Evolutionary conservation across 2,888 invertebrate species (phyloP).

Genomic region (Drosophila nigricruria): DNA sequence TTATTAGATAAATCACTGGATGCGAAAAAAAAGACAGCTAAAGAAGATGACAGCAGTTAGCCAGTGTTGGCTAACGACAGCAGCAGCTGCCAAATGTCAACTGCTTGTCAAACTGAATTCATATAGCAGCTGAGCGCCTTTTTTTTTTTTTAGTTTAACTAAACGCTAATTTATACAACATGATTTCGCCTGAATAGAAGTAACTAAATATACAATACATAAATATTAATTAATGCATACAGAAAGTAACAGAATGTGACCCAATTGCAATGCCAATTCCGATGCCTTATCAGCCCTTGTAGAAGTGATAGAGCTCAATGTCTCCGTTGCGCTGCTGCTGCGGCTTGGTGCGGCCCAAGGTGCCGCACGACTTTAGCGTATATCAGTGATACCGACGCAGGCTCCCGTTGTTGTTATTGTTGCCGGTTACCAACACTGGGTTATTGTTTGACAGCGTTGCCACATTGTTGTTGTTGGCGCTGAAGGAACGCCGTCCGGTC

Average conservation of each 20-base stretch:
- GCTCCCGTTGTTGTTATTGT: slow-evolving; percentile 79
- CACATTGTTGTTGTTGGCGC: slow-evolving; percentile 68
- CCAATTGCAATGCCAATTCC: slow-evolving; percentile 1
- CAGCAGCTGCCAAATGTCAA: neutral
- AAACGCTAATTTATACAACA: slow-evolving; percentile 72
- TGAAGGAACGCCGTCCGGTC: slow-evolving; percentile 82
- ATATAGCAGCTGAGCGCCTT: too few relatives aligned
- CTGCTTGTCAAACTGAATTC: slow-evolving; percentile 35
- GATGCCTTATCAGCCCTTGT: slow-evolving; percentile 58
- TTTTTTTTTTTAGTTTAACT: slow-evolving; percentile 41
- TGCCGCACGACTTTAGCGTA: slow-evolving; percentile 76
- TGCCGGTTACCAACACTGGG: slow-evolving; percentile 47
- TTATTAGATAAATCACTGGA: slow-evolving; percentile 83
- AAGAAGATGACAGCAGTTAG: neutral
- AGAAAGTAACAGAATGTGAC: slow-evolving; percentile 36
- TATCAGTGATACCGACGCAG: slow-evolving; percentile 84
- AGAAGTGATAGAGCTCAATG: slow-evolving; percentile 80
- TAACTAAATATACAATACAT: slow-evolving; percentile 55
- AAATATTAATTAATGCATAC: slow-evolving; percentile 37
- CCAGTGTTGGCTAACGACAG: slow-evolving; percentile 22
- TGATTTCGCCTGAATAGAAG: slow-evolving; percentile 55
- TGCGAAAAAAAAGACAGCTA: slow-evolving; percentile 56
- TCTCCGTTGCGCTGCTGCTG: slow-evolving; percentile 54
- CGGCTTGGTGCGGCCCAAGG: slow-evolving; percentile 62
- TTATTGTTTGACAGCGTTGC: slow-evolving; percentile 74